Base-by-base conservation (phyloP, 2,113 vertebrate species). In the Tringa solitaria region DNA sequence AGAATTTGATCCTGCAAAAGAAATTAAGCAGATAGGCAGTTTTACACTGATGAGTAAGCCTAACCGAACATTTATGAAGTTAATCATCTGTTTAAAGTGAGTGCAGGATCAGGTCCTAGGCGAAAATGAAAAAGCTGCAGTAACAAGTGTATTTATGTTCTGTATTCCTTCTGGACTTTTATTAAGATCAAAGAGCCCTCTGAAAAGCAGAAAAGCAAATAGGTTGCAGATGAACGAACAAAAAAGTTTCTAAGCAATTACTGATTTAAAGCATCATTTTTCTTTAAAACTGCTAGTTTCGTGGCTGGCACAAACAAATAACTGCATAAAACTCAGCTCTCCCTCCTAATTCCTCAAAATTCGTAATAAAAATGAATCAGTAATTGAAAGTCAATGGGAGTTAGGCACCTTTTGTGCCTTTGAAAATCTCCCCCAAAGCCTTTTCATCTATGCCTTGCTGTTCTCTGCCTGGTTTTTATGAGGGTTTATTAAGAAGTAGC, bases 391-490 rank as follows among this genome's bases (percentile, higher is more conserved):
- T 96, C 50, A 96, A 95, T 95, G 81, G 89, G 89, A 96, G 92
- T 95, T 96, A 95, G 95, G 91, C 91, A 97, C 94, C 95, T 96
- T 95, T 95, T 96, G 95, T 96, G 96, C 93, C 95, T 96, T 96
- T 97, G 96, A 97, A 97, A 97, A 93, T 96, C 96, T 97, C 95
- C 94, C 91, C 95, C 93, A 95, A 95, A 96, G 91, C 93, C 91
- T 96, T 96, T 97, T 94, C 96, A 97, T 97, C 94, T 95, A 91
- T 95, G 87, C 91, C 90, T 97, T 95, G 91, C 92, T 94, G 94
- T 94, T 96, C 86, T 96, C 93, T 97, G 94, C 94, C 91, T 61
- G 60, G 84, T 78, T 91, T 96, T 97, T 94, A 89, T 92, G 90
- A 94, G 87, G 76, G 91, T 93, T 95, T 94, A 97, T 96, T 89